Conservation (phyloP, 2,113 vertebrate species). For the Melanerpes aurifrons region DNA sequence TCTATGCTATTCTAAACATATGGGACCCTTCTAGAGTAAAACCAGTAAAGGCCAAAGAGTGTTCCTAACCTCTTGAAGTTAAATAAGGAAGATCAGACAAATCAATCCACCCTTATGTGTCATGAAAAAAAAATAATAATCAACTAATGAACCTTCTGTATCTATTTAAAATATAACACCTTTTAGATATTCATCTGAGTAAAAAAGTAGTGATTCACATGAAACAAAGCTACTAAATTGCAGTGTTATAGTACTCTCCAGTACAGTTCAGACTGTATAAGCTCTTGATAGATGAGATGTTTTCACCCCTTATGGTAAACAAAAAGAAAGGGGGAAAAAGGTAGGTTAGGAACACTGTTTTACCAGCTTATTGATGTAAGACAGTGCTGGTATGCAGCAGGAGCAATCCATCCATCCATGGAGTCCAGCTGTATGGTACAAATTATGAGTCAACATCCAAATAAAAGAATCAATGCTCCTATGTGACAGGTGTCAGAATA, state of each 20-base stretch:
- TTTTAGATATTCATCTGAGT: neutral
- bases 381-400: neutral
- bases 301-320: neutral
- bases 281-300: neutral
- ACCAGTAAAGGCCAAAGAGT: neutral
- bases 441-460: neutral
- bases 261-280: neutral
- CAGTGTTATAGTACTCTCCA: neutral
- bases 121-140: neutral
- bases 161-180: neutral
- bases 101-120: neutral
- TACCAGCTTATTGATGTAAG: neutral
- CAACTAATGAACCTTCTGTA: neutral
- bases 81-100: neutral
- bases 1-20: neutral
- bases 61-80: neutral
- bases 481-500: neutral
- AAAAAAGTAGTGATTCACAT: slow-evolving; percentile 8
- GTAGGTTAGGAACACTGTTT: neutral
- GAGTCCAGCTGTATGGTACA: neutral
- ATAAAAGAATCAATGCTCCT: neutral
- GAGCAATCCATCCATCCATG: neutral
- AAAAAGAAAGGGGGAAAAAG: neutral
- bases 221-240: neutral
- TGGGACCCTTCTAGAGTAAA: neutral